Percentiles rank a stretch among this genome's conserved stretches.
Evolutionary conservation across 2,888 invertebrate genomes (phyloP).

Genomic region (Campoplex capitator): DNA sequence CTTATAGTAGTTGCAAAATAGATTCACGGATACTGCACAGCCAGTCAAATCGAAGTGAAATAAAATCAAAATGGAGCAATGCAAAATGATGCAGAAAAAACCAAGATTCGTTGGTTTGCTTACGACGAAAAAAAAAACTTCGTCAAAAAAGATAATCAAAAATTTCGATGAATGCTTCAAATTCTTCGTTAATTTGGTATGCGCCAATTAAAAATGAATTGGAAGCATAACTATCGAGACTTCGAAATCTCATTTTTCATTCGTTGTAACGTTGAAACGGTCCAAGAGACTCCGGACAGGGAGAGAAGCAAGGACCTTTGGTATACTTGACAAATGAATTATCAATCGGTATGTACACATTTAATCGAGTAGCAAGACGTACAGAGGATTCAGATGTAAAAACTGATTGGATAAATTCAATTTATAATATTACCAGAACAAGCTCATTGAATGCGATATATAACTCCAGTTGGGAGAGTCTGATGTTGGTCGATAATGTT

Average conservation of each 20-base stretch:
- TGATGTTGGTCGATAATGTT: slow-evolving; percentile 45
- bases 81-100: not conserved
- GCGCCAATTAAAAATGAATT: not conserved
- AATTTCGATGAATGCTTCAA: not conserved
- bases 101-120: not conserved
- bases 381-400: slow-evolving; percentile 47
- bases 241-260: not conserved
- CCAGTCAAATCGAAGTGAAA: not conserved
- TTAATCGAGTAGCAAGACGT: slow-evolving; percentile 13
- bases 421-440: slow-evolving; percentile 59
- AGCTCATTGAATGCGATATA: slow-evolving; percentile 22
- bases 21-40: not conserved
- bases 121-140: not conserved
- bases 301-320: slow-evolving; percentile 49
- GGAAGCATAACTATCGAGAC: not conserved
- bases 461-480: slow-evolving; percentile 25
- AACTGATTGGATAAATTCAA: slow-evolving; percentile 62
- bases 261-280: not conserved
- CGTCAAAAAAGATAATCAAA: no score
- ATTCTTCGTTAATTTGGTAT: no score
- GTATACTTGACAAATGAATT: slow-evolving; percentile 63
- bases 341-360: slow-evolving; percentile 39
- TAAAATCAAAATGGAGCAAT: not conserved
- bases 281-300: slow-evolving; percentile 2
- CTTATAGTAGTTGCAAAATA: slow-evolving; percentile 30